phyloP scores from a whole-genome alignment of 1,140 invertebrate species.

The Pollicipes pollicipes region DNA sequence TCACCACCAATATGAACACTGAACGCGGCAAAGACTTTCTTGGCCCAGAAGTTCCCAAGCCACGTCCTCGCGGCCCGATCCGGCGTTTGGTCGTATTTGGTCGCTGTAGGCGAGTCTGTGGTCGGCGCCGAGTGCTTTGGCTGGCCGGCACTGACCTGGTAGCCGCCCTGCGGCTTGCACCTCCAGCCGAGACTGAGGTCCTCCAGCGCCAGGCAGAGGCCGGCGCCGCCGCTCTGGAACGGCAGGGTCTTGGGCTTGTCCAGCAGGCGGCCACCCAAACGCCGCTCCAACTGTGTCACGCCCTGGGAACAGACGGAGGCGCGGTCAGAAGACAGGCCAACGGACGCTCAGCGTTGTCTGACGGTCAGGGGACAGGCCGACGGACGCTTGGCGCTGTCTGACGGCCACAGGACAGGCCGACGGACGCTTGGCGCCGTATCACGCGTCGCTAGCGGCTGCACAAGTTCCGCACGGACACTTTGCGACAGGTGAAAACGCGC shows the following conservation, averaged over 20 bases:
- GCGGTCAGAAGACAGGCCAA: background rate
- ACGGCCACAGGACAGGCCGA: no score
- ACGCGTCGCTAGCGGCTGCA: no score
- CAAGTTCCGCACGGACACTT: no score
- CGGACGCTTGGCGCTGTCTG: no score
- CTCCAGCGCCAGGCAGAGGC: constrained; percentile 65
- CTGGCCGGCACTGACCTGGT: constrained; percentile 21
- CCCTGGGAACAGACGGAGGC: background rate
- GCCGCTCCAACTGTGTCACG: constrained; percentile 42
- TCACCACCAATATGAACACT: background rate
- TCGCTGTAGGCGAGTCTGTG: background rate
- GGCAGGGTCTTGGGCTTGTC: constrained; percentile 68
- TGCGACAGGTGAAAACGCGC: no score
- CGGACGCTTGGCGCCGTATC: no score
- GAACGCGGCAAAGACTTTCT: background rate
- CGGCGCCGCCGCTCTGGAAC: constrained; percentile 72
- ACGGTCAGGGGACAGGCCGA: background rate
- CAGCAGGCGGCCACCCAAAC: constrained; percentile 61
- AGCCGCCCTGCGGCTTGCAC: constrained; percentile 59
- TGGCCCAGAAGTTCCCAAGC: background rate
- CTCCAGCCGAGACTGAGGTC: constrained; percentile 68
- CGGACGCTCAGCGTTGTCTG: background rate
- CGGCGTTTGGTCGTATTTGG: background rate
- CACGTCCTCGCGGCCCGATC: no score
- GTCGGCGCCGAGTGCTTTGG: background rate